Conservation (phyloP, 2,888 invertebrate genomes). For the Lamellibrachia satsuma region DNA sequence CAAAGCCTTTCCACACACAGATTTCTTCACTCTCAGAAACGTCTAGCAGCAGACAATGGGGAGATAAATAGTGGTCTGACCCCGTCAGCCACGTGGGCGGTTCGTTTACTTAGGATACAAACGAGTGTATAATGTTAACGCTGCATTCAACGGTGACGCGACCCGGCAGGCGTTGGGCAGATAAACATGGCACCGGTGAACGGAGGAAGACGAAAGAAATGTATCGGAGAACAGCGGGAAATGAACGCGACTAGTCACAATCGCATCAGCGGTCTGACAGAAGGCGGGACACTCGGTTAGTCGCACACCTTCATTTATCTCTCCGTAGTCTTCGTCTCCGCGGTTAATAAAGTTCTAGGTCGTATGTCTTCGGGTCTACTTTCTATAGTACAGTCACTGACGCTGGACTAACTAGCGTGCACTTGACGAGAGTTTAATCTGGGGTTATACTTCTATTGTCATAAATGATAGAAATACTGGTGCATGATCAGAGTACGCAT, state of each 20-base stretch:
- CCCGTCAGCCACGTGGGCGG: neutral
- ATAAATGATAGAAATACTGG: too few relatives aligned
- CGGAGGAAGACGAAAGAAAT: neutral
- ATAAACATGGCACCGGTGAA: neutral
- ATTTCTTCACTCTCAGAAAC: too few relatives aligned
- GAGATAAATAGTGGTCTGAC: neutral
- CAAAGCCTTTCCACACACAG: neutral
- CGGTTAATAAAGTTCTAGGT: neutral
- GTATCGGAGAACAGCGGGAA: neutral
- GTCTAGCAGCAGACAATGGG: neutral
- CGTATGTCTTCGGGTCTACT: neutral
- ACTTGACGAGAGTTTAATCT: too few relatives aligned
- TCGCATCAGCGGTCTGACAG: neutral
- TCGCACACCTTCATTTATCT: neutral
- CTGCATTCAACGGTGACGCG: neutral
- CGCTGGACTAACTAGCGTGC: too few relatives aligned
- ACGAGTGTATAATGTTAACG: neutral
- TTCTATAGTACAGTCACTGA: neutral
- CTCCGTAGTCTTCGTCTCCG: neutral
- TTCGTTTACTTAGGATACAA: conserved; percentile 9
- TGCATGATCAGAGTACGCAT: too few relatives aligned
- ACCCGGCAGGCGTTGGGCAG: neutral
- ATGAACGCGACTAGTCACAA: neutral
- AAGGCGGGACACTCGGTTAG: neutral
- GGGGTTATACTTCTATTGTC: too few relatives aligned